Percentiles rank a stretch among this genome's conserved stretches.
Evolutionary conservation across 1,140 invertebrate species (phyloP).

Genomic region (Scaptodrosophila lebanonensis): DNA sequence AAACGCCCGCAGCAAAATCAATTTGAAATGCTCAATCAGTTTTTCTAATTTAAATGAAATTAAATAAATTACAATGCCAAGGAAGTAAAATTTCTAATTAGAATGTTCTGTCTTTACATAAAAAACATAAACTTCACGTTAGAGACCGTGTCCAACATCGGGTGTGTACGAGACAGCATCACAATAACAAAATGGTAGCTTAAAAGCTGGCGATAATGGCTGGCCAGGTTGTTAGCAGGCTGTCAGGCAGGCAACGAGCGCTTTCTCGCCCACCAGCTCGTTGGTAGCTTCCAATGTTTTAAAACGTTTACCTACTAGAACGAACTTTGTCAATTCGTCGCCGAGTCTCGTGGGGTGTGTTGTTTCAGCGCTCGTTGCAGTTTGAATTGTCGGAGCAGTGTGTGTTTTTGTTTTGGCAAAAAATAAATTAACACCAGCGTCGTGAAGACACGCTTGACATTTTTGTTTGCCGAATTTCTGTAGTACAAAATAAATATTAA

Average conservation of each 20-base stretch:
- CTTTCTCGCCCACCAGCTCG: conserved; percentile 14
- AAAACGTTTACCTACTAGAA: conserved; percentile 76
- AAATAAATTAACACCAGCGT: too few relatives aligned
- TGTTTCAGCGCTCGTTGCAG: conserved; percentile 67
- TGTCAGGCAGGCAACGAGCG: conserved; percentile 7
- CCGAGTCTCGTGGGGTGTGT: conserved; percentile 74
- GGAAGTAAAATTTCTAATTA: too few relatives aligned
- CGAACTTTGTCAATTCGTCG: conserved; percentile 75
- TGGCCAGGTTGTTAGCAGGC: too few relatives aligned
- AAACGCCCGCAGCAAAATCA: too few relatives aligned
- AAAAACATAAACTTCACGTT: too few relatives aligned
- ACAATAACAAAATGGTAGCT: conserved; percentile 21
- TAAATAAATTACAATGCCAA: too few relatives aligned
- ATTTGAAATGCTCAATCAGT: too few relatives aligned
- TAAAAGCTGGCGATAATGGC: neutral
- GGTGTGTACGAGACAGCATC: conserved; percentile 4
- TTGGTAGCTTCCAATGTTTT: conserved; percentile 68
- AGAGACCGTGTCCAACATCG: neutral
- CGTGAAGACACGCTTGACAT: too few relatives aligned
- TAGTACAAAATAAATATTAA: too few relatives aligned
- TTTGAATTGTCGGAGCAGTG: conserved; percentile 49
- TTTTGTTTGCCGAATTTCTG: too few relatives aligned
- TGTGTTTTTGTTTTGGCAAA: conserved; percentile 23
- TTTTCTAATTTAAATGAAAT: too few relatives aligned
- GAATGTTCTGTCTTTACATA: too few relatives aligned